Base-by-base conservation (phyloP, 2,888 invertebrate genomes). In the Chloromyia formosa region DNA sequence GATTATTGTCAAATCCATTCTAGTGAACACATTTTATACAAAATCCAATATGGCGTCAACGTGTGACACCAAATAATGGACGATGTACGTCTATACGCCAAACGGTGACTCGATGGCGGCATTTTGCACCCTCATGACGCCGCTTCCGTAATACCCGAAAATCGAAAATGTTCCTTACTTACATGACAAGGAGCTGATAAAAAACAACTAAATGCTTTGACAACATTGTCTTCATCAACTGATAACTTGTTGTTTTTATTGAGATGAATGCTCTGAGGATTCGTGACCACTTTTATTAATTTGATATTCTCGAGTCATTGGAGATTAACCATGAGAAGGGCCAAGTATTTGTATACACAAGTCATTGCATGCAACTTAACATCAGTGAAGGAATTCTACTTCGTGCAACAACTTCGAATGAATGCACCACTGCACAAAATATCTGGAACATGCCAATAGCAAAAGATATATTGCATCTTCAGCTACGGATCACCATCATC, bases 371-470 rank as follows among this genome's bases (percentile, higher is more conserved):
- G 49, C 16, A n/a, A 49, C 49, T 7, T 7, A 10, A 35, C 49
- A 49, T n/a, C 16, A 3, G 4, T 12, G 49, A 62, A 18, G 40
- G 40, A 61, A n/a, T 20, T 27, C 42, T 14, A 12, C 42, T 10
- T 66, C 66, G 66, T 66, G 66, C 66, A 66, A 22, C 23, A 45
- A 66, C 27, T 35, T 35, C 14, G 49, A 49, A 12, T 20, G 22
- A 10, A 7, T 22, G 23, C 45, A 22, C n/a, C 35, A 35, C 4
- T 49, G 40, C 20, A 9, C 12, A 66, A 49, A 49, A 49, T 45
- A 49, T 35, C 49, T 49, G 22, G 45, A 66, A 22, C 66, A 66
- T 40, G 62, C 62, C 40, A 62, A 16, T n/a, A 16, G 62, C 27
- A 7, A n/a, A 23, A 40, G 27, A 23, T 9, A n/a, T 10, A 27